Evolutionary conservation across 92 coral and sea anemone species (phyloP).

Genomic region (Phymanthus crucifer): DNA sequence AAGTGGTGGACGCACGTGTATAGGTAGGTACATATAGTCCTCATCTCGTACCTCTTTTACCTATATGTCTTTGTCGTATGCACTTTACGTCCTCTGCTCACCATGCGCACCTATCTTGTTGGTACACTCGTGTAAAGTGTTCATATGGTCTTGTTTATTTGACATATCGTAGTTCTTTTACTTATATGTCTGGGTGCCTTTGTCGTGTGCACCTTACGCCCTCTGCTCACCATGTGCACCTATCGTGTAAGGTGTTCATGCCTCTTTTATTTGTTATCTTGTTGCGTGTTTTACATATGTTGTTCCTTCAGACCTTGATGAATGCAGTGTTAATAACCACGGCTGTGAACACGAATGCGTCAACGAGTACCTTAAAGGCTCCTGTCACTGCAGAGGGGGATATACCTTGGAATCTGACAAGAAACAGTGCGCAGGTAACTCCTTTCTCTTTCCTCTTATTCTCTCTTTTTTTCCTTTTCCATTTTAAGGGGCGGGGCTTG

Average conservation of each 20-base stretch:
- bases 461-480: neutral
- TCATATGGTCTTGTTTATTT: no score
- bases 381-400: conserved; percentile 86
- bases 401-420: conserved; percentile 57
- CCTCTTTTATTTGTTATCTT: neutral
- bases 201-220: no score
- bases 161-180: no score
- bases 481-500: no score
- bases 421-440: conserved; percentile 72
- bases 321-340: conserved; percentile 69
- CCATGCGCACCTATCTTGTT: no score
- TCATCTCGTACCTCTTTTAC: neutral
- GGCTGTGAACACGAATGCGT: conserved; percentile 82
- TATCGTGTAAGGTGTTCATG: neutral
- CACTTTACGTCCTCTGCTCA: no score
- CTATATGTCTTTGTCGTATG: neutral
- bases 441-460: neutral
- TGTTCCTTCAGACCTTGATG: conserved; percentile 65
- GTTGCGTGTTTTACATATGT: no score
- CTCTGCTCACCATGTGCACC: no score
- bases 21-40: conserved; percentile 70
- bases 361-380: conserved; percentile 61
- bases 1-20: conserved; percentile 71
- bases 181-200: no score
- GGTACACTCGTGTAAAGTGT: no score